phyloP scores from a whole-genome alignment of 2,113 vertebrate species.

The Neomonachus schauinslandi region DNA sequence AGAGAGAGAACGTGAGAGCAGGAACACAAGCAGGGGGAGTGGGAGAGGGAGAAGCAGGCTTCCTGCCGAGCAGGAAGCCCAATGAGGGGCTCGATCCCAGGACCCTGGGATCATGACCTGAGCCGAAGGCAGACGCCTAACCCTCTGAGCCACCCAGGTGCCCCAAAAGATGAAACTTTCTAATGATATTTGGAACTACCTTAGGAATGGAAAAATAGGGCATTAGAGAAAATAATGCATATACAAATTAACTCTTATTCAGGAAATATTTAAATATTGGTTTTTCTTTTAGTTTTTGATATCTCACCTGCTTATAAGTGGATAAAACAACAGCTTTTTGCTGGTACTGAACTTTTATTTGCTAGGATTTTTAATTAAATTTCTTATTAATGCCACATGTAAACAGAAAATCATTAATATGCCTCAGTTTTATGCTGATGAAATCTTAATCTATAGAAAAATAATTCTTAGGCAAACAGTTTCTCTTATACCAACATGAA shows the following conservation, averaged over 20 bases:
- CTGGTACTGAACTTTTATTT: constrained; percentile 13
- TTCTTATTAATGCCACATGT: constrained; percentile 8
- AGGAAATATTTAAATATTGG: not conserved
- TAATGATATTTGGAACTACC: not conserved
- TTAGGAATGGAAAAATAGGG: not conserved
- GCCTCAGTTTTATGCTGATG: not conserved
- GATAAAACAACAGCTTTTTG: not conserved
- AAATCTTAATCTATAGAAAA: not conserved
- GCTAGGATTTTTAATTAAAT: constrained; percentile 44
- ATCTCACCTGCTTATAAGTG: not conserved
- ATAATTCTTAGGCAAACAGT: not conserved
- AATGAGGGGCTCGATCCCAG: too few relatives aligned
- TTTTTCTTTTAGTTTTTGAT: constrained; percentile 15
- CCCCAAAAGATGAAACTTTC: not conserved
- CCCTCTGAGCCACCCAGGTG: too few relatives aligned
- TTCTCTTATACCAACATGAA: not conserved
- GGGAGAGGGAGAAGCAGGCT: too few relatives aligned
- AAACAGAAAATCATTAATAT: constrained; percentile 9
- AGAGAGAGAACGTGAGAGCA: too few relatives aligned
- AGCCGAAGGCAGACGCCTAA: too few relatives aligned
- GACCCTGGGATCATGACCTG: too few relatives aligned
- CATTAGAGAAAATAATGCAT: not conserved
- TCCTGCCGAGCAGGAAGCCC: too few relatives aligned
- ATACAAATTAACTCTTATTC: not conserved
- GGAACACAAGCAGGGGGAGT: too few relatives aligned